These are phyloP conservation scores for Melanogrammus aeglefinus DNA, from an alignment of 2,797 vertebrate species.

Conservation along the genomic window DNA sequence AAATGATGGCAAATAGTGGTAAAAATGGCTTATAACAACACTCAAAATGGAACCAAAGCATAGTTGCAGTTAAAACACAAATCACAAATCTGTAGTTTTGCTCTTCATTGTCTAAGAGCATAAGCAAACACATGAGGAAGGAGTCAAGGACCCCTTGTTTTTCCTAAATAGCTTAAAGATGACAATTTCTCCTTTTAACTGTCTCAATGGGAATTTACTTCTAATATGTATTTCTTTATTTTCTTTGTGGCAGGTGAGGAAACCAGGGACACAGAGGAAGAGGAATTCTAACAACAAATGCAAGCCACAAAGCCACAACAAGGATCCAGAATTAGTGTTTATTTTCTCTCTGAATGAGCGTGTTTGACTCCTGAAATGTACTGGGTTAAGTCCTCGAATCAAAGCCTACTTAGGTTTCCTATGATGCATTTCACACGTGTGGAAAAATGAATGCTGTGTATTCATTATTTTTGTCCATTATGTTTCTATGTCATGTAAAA, in stretches of 20 bases:
- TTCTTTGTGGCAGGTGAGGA: slow-evolving; percentile 52
- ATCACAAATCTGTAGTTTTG: not conserved
- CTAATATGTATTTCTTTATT: slow-evolving; percentile 4
- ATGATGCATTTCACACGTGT: not conserved
- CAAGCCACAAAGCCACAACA: not conserved
- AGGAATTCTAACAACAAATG: slow-evolving; percentile 20
- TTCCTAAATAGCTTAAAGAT: not conserved
- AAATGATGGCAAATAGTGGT: not conserved
- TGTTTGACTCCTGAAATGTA: not conserved
- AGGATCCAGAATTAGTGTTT: not conserved
- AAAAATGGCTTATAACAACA: not conserved
- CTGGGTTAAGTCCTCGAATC: not conserved
- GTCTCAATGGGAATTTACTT: not conserved
- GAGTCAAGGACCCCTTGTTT: not conserved
- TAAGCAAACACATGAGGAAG: not conserved
- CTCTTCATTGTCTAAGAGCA: not conserved
- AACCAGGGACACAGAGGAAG: slow-evolving; percentile 8
- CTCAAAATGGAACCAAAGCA: not conserved
- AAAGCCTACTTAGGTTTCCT: not conserved
- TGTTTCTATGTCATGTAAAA: no score
- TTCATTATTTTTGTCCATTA: no score
- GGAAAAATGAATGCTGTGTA: not conserved
- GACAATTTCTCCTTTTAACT: not conserved
- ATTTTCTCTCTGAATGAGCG: not conserved
- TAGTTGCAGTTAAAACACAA: not conserved